Conservation (phyloP, 1,140 invertebrate genomes). For the Lucilia sericata region DNA sequence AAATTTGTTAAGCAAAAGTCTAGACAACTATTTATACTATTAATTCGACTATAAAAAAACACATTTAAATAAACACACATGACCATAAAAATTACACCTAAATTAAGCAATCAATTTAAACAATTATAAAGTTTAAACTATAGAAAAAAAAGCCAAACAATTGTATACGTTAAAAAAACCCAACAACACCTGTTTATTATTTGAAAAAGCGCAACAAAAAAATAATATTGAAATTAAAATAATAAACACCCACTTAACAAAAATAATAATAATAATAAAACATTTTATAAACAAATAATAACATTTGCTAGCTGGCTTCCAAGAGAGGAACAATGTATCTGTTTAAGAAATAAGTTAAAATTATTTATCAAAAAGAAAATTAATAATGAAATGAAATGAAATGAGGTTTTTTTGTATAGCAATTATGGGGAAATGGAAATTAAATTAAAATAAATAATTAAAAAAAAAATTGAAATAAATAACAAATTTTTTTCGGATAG, state of each 20-base stretch:
- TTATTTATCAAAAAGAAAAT: too few species aligned
- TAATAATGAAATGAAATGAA: too few species aligned
- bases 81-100: background rate
- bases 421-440: too few species aligned
- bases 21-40: background rate
- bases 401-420: too few species aligned
- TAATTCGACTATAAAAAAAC: background rate
- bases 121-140: conserved; percentile 13
- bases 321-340: background rate
- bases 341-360: too few species aligned
- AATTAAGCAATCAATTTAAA: conserved; percentile 1
- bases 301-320: background rate
- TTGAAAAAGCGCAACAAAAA: background rate
- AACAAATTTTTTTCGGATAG: too few species aligned
- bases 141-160: background rate
- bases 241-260: conserved; percentile 24
- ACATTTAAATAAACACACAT: background rate
- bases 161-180: background rate
- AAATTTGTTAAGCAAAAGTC: background rate
- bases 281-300: background rate
- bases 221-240: background rate
- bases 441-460: too few species aligned
- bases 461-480: too few species aligned
- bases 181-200: conserved; percentile 18
- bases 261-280: background rate